These are phyloP conservation scores for Gymnothorax reevesii DNA, from an alignment of 2,797 vertebrate genomes.

Conservation along the genomic window DNA sequence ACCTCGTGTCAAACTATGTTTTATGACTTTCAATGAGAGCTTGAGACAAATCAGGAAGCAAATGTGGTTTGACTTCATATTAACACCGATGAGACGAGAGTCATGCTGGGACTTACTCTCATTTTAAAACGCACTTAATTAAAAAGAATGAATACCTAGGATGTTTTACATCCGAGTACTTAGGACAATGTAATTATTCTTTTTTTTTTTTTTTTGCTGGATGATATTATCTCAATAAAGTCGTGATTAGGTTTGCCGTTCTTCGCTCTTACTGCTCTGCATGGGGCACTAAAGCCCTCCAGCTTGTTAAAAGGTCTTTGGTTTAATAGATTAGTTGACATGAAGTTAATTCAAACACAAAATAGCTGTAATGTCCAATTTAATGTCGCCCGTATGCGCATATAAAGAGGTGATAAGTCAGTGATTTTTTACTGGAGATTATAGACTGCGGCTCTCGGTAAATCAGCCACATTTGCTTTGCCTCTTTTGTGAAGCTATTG, in stretches of 20 bases:
- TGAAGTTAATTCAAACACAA: constrained; percentile 20
- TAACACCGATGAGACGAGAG: constrained; percentile 58
- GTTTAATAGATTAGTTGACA: constrained; percentile 27
- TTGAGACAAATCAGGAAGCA: constrained; percentile 55
- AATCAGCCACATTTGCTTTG: neutral
- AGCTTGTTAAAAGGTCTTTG: constrained; percentile 37
- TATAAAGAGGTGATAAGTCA: constrained; percentile 6
- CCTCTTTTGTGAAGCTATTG: neutral
- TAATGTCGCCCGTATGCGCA: constrained; percentile 16
- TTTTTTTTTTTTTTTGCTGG: constrained; percentile 43
- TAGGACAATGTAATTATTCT: constrained; percentile 52
- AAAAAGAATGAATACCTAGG: constrained; percentile 54
- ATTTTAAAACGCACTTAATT: constrained; percentile 52
- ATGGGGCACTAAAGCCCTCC: constrained; percentile 46
- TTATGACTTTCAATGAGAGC: constrained; percentile 42
- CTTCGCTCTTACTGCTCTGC: constrained; percentile 42
- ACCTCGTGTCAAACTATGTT: constrained; percentile 23
- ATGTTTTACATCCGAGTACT: constrained; percentile 45
- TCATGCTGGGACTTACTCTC: constrained; percentile 42
- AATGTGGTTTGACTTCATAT: constrained; percentile 54
- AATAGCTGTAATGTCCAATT: constrained; percentile 27
- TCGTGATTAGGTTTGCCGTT: constrained; percentile 53
- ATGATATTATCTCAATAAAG: constrained; percentile 59
- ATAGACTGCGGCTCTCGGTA: neutral
- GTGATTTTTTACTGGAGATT: neutral